Percentiles rank a stretch among this genome's conserved stretches.
These are phyloP conservation scores for Megalops cyprinoides DNA, from an alignment of 2,797 vertebrate species.

Conservation along the genomic window DNA sequence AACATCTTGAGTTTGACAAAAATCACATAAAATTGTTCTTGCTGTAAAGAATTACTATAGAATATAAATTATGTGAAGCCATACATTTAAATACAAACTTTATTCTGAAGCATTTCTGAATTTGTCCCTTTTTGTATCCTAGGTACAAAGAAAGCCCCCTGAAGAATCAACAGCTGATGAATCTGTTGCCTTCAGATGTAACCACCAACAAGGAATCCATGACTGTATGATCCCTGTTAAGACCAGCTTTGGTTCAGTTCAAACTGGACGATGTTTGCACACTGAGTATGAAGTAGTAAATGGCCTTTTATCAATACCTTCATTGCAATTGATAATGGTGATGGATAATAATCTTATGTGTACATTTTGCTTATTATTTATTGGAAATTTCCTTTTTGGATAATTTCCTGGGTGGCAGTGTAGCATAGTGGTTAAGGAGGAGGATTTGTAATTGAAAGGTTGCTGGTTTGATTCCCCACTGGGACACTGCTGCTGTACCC, in stretches of 20 bases:
- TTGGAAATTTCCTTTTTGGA: no score
- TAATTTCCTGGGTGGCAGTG: no score
- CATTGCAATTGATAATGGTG: no score
- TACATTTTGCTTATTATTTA: no score
- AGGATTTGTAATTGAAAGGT: no score
- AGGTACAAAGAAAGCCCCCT: constrained; percentile 51
- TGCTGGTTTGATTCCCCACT: no score
- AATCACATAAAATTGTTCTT: neutral
- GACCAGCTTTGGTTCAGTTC: neutral
- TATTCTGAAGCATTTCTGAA: neutral
- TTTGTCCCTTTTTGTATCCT: constrained; percentile 19
- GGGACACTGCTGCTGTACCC: no score
- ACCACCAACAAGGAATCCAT: constrained; percentile 48
- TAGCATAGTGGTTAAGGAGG: no score
- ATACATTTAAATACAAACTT: neutral
- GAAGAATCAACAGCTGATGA: constrained; percentile 46
- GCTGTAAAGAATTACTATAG: neutral
- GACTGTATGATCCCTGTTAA: constrained; percentile 42
- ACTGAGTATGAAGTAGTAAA: no score
- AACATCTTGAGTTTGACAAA: neutral
- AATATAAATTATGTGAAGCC: neutral
- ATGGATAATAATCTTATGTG: no score
- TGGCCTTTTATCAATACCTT: no score
- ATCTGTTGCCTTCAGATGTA: constrained; percentile 48
- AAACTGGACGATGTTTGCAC: no score